Percentiles rank a stretch among this genome's conserved stretches.
These are phyloP conservation scores for Nipponia nippon DNA, from an alignment of 2,113 vertebrate species.

Conservation along the genomic window DNA sequence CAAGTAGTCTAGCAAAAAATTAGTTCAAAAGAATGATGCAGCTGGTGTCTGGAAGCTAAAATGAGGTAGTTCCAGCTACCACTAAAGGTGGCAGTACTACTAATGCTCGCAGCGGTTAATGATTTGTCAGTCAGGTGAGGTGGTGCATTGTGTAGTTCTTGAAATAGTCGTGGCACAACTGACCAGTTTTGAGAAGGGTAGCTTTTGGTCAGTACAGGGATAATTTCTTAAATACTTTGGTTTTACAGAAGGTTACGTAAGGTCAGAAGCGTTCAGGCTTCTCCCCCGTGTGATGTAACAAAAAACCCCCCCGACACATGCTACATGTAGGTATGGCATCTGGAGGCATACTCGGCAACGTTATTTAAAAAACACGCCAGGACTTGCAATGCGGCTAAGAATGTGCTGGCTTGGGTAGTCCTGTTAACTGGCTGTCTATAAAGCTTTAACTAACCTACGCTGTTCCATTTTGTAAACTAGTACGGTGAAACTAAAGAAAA, in stretches of 20 bases:
- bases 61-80: background rate
- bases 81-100: background rate
- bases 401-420: background rate
- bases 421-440: background rate
- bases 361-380: background rate
- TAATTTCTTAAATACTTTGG: background rate
- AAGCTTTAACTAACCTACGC: background rate
- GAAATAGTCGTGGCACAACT: background rate
- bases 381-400: background rate
- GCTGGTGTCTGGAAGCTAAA: background rate
- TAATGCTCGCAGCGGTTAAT: background rate
- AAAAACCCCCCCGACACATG: background rate
- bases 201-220: background rate
- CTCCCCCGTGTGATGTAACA: background rate
- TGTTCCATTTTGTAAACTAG: background rate
- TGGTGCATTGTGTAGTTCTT: background rate
- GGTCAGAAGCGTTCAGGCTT: background rate
- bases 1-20: background rate
- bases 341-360: rapidly evolving
- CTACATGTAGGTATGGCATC: background rate
- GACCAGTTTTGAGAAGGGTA: background rate
- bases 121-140: background rate
- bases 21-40: background rate
- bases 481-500: background rate
- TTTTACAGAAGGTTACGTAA: background rate